Evolutionary conservation across 2,888 invertebrate genomes (phyloP), one percentile per base, ranked within the genome.

Genomic region (Cantharis rustica): DNA sequence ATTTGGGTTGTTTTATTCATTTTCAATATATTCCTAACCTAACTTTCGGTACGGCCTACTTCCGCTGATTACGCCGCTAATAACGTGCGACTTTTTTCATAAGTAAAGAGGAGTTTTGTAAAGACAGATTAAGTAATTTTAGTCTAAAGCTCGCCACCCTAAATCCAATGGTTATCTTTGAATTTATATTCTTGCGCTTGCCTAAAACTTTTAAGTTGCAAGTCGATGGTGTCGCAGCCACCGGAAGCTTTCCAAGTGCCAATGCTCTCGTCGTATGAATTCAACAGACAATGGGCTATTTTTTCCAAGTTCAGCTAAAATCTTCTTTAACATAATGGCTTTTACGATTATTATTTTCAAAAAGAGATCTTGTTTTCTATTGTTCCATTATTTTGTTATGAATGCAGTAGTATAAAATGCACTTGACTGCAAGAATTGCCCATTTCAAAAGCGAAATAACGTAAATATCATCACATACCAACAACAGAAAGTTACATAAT

Each of bases 181-280:
- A 76, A 76, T 76, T 76, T 76, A 76, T 76, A 76, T 76, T 76
- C 76, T 31, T 26, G 69, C 61, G 68, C 69, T 66, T 73, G 75
- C 31, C 75, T 68, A 71, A 70, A 71, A 76, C 73, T 76, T 76
- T 78, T 73, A 75, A 79, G 75, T 75, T 71, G 72, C 68, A 4
- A 68, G 62, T 72, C 74, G 74, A 68, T 77, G 77, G 75, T 75
- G 75, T 77, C 78, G 72, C 77, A 74, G 75, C 72, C 73, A 79
- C 79, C 80, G 80, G 80, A 80, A 80, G 79, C 79, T 72, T 69
- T 76, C 66, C 80, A 71, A 80, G 78, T 78, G 80, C 78, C 79
- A 78, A 80, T 79, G 80, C 77, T 80, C 81, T 66, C 64, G 16
- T 66, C 64, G 77, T 75, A 78, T 79, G 79, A 79, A 78, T 80